Conservation (phyloP, 2,888 invertebrate species). For the Oscheius sp. region DNA sequence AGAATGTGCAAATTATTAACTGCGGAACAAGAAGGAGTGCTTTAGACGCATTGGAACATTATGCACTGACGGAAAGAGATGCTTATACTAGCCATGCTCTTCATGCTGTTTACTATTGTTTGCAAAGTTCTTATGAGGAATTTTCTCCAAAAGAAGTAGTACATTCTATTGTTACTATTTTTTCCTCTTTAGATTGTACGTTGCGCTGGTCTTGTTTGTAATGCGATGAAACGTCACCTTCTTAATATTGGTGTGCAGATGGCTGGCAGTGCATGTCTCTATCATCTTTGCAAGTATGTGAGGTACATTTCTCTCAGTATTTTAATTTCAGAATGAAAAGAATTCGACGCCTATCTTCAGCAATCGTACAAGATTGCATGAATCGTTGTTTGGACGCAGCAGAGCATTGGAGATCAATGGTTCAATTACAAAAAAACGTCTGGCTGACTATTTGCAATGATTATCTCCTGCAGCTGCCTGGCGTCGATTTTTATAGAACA, state of each 20-base stretch:
- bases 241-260: slow-evolving; percentile 57
- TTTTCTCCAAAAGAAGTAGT: slow-evolving; percentile 47
- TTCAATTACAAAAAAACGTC: slow-evolving; percentile 62
- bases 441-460: slow-evolving; percentile 83
- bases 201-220: slow-evolving; percentile 52
- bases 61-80: slow-evolving; percentile 49
- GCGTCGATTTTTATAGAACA: slow-evolving; percentile 79
- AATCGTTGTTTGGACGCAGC: slow-evolving; percentile 62
- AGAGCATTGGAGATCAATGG: slow-evolving; percentile 49
- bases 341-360: slow-evolving; percentile 48
- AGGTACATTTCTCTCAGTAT: slow-evolving; percentile 1
- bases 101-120: slow-evolving; percentile 56
- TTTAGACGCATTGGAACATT: slow-evolving; percentile 48
- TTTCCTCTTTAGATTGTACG: slow-evolving; percentile 39
- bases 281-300: slow-evolving; percentile 62
- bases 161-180: slow-evolving; percentile 50
- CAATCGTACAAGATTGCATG: slow-evolving; percentile 53
- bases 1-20: slow-evolving; percentile 45
- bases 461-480: slow-evolving; percentile 80
- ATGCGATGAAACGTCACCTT: slow-evolving; percentile 54
- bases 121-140: slow-evolving; percentile 57
- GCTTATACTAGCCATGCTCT: slow-evolving; percentile 58
- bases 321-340: slow-evolving; percentile 55
- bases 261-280: slow-evolving; percentile 63
- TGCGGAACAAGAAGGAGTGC: slow-evolving; percentile 46